Evolutionary conservation across 1,140 invertebrate genomes (phyloP), one percentile per base, ranked within the genome.

Genomic region (Pissodes strobi): DNA sequence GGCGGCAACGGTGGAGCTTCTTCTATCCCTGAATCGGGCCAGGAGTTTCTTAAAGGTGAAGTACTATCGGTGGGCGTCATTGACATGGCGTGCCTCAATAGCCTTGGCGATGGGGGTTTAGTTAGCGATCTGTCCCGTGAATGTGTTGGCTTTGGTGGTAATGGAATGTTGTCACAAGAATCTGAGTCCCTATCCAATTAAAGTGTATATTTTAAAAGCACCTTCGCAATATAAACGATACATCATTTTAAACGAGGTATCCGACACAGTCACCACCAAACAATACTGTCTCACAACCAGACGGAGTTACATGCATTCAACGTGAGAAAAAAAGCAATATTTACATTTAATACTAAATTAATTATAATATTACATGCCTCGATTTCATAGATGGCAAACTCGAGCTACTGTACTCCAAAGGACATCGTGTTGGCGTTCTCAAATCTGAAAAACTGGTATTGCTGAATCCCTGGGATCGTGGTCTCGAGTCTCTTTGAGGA

Each of bases 1-100:
- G 85, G 85, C 21, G 85, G 85, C 55, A 87, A 69, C 0, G 85
- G 85, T 2, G 86, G 85, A 0, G 85, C 85, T 62, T 83, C 82
- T 2, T 64, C 65, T n/a, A 64, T 73, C 3, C 79, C 78, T 41
- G 80, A 77, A 65, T 86, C 85, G 25, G 83, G 82, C 85, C 85
- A 86, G 0, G 84, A 85, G 59, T 82, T 86, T 25, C 84, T 76
- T 52, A 82, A 66, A 3, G 73, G 74, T 22, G 76, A 78, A 1
- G 72, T 72, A 52, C 79, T 79, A 52, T 82, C 81, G 1, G 69
- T 70, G 48, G 80, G 81, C 41, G 81, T 81, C n/a, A 71, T 71
- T 2, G 81, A 78, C 55, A 82, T 72, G 3, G 82, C 83, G 70
- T 84, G 82, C 27, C 83, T 79, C 6, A 84, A 62, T 6, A 82